Percentiles rank a stretch among this genome's conserved stretches.
These are phyloP conservation scores for Lithophane socia DNA, from an alignment of 2,888 invertebrate genomes.

Conservation along the genomic window DNA sequence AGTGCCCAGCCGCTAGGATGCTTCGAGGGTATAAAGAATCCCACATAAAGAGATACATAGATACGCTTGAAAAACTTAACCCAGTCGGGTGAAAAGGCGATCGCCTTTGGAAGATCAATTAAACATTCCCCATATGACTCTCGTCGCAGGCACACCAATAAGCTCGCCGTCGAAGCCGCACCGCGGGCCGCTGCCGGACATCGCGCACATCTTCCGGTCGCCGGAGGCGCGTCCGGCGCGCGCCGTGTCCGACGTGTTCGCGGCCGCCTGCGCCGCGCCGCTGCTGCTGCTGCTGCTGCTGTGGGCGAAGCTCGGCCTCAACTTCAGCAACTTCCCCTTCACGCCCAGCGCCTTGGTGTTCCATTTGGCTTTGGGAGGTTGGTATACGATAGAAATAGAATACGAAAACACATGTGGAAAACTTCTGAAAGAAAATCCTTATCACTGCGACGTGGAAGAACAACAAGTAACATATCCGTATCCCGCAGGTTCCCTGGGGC, in stretches of 20 bases:
- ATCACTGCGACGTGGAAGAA: neutral
- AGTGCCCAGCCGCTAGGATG: too few relatives aligned
- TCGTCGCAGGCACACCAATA: constrained; percentile 32
- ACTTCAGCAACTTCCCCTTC: constrained; percentile 95
- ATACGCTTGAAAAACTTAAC: too few relatives aligned
- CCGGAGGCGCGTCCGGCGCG: constrained; percentile 98
- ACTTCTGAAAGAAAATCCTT: neutral
- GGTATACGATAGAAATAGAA: constrained; percentile 54
- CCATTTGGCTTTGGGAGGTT: constrained; percentile 96
- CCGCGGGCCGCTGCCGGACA: constrained; percentile 90
- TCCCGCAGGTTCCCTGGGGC: constrained; percentile 93
- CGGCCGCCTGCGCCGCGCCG: constrained; percentile 95
- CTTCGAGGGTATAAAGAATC: too few relatives aligned
- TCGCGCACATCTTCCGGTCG: constrained; percentile 96
- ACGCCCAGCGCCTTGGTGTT: constrained; percentile 96
- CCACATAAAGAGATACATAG: too few relatives aligned
- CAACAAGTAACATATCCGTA: neutral
- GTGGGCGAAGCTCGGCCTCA: constrained; percentile 97
- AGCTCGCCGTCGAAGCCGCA: neutral
- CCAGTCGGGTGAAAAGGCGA: too few relatives aligned
- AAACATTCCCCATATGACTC: too few relatives aligned
- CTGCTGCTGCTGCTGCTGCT: constrained; percentile 95
- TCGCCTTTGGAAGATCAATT: too few relatives aligned
- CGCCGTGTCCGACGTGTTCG: constrained; percentile 97
- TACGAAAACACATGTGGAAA: neutral